Conservation (phyloP, 2,797 vertebrate genomes). For the Diceros bicornis region DNA sequence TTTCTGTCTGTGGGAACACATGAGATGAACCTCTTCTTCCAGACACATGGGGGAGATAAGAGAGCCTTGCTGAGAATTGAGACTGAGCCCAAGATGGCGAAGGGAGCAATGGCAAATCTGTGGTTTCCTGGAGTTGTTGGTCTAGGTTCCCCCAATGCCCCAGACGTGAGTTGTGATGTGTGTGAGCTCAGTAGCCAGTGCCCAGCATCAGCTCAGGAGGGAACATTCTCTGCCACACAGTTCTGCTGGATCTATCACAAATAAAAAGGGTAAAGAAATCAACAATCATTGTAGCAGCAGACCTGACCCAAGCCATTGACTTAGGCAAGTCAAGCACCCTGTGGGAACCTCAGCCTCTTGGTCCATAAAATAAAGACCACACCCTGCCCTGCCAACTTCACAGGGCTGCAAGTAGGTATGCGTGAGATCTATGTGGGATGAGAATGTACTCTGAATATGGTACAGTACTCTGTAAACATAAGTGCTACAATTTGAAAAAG, state of each 20-base stretch:
- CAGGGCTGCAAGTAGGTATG: fast-evolving
- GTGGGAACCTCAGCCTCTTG: neutral
- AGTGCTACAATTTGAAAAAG: neutral
- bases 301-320: neutral
- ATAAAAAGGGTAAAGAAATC: neutral
- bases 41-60: neutral
- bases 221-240: neutral
- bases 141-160: neutral
- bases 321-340: neutral
- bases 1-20: neutral
- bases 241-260: neutral
- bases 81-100: neutral
- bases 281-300: neutral
- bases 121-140: neutral
- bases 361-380: neutral
- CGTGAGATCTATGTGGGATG: fast-evolving
- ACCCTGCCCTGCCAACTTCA: neutral
- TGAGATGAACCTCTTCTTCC: neutral
- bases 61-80: neutral
- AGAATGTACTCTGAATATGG: neutral
- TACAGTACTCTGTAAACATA: neutral
- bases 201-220: neutral
- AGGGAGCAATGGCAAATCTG: fast-evolving
- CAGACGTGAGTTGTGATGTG: fast-evolving
- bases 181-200: neutral